Evolutionary conservation across 2,888 invertebrate genomes (phyloP), one percentile per base, ranked within the genome.

Genomic region (Eristalinus sepulchralis): DNA sequence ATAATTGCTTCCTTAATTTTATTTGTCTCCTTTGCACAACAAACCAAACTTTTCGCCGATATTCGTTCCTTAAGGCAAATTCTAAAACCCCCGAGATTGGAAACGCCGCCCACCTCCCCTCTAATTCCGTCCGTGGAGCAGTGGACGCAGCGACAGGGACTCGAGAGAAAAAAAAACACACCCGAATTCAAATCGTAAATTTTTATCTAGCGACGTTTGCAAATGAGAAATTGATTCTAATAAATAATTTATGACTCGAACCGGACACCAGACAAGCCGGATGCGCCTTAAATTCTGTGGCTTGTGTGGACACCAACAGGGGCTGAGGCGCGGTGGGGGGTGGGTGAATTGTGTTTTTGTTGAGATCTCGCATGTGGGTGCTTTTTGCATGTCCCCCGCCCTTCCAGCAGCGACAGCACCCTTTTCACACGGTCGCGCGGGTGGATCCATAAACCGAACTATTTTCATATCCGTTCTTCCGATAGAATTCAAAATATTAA

Each of bases 191-290:
- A 57, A 80, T 71, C 36, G 47, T 63, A 53, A 66, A 75, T 75
- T 85, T 82, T 60, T 73, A 63, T 63, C 77, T 62, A 63, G 81
- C 67, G 81, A 80, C 76, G 81, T 85, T 85, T 81, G 71, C 36
- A 64, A 81, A 82, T 78, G 77, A 81, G 77, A 77, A 85, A 85
- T 78, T 82, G 81, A 85, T 86, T 78, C 67, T 68, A 78, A 86
- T 86, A 86, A 86, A 86, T 86, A 62, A 86, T 86, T 82, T 78
- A 86, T 78, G 82, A 64, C 77, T 78, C 59, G 72, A 22, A 77
- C 57, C 57, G 62, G 68, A 47, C 20, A 76, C 31, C 57, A 64
- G 80, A 84, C 84, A 80, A 64, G 9, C 85, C 76, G 85, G 85
- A 86, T 86, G 78, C 73, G 27, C 73, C 82, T 66, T 34, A 86